Conservation (phyloP, 2,797 vertebrate species). For the Hemitrygon akajei region DNA sequence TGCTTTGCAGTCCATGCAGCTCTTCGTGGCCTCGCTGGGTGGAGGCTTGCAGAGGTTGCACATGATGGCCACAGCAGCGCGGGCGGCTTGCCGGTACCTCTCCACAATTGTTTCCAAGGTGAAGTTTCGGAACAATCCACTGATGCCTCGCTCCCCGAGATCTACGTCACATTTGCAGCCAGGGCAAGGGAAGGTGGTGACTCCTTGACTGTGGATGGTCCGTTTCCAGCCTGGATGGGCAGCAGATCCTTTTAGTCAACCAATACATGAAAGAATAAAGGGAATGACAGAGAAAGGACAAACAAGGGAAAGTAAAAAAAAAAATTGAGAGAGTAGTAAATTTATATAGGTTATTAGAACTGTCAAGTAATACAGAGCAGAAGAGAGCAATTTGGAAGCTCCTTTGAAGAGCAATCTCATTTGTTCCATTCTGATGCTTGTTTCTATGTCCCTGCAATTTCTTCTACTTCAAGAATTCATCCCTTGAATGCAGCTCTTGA, state of each 20-base stretch:
- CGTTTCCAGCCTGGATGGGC: slow-evolving; percentile 79
- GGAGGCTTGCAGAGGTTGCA: slow-evolving; percentile 90
- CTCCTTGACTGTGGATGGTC: slow-evolving; percentile 75
- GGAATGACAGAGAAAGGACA: slow-evolving; percentile 42
- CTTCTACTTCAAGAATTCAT: background rate
- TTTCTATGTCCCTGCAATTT: background rate
- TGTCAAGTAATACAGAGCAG: background rate
- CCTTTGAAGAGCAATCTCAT: background rate
- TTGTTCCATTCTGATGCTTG: background rate
- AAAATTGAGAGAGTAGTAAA: slow-evolving; percentile 36
- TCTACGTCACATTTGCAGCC: slow-evolving; percentile 89
- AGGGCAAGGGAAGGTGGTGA: slow-evolving; percentile 82
- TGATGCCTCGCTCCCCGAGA: slow-evolving; percentile 91
- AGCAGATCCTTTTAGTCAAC: slow-evolving; percentile 56
- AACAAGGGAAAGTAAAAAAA: slow-evolving; percentile 43
- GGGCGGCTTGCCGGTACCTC: slow-evolving; percentile 87
- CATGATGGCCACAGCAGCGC: slow-evolving; percentile 86
- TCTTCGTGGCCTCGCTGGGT: slow-evolving; percentile 89
- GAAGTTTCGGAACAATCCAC: slow-evolving; percentile 89
- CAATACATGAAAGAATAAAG: slow-evolving; percentile 8
- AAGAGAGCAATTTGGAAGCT: background rate
- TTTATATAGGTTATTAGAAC: slow-evolving; percentile 13
- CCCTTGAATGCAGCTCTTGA: background rate
- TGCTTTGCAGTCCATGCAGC: slow-evolving; percentile 94
- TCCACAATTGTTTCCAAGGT: slow-evolving; percentile 94